Evolutionary conservation across 2,113 vertebrate genomes (phyloP).

Genomic region (Phoenicopterus ruber): DNA sequence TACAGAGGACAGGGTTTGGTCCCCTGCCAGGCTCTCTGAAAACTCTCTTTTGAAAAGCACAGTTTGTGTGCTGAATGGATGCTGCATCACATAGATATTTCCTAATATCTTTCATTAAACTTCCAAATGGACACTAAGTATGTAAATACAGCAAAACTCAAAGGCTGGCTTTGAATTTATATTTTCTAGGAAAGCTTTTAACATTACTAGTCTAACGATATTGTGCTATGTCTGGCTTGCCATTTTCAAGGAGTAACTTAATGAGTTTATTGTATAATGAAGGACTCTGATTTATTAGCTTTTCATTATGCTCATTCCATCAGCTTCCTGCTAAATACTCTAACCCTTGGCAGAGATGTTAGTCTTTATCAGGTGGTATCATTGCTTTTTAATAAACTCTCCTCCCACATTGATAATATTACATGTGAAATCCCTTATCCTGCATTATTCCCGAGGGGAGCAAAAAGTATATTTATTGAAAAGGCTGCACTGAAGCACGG

Average conservation of each 20-base stretch:
- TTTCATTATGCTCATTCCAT: constrained; percentile 66
- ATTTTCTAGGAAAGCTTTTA: constrained; percentile 56
- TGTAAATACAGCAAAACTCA: constrained; percentile 41
- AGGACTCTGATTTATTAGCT: constrained; percentile 69
- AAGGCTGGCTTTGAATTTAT: constrained; percentile 20
- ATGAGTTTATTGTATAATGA: constrained; percentile 69
- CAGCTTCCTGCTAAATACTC: constrained; percentile 64
- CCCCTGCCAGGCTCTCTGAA: constrained; percentile 38
- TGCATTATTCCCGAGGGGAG: constrained; percentile 32
- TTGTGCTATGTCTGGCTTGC: neutral
- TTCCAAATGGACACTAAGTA: constrained; percentile 39
- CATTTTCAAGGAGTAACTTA: constrained; percentile 35
- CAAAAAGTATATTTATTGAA: constrained; percentile 22
- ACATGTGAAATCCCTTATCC: constrained; percentile 48
- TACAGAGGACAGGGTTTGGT: neutral
- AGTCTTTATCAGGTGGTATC: constrained; percentile 66
- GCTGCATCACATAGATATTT: constrained; percentile 31
- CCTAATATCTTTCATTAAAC: constrained; percentile 50
- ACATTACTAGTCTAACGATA: neutral
- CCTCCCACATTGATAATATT: constrained; percentile 47
- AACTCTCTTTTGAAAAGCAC: neutral
- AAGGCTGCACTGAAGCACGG: constrained; percentile 16
- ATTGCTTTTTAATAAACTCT: constrained; percentile 73
- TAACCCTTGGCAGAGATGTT: constrained; percentile 62
- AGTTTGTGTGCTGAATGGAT: neutral